Evolutionary conservation across 2,113 vertebrate genomes (phyloP).

Genomic region (Podarcis raffonei): DNA sequence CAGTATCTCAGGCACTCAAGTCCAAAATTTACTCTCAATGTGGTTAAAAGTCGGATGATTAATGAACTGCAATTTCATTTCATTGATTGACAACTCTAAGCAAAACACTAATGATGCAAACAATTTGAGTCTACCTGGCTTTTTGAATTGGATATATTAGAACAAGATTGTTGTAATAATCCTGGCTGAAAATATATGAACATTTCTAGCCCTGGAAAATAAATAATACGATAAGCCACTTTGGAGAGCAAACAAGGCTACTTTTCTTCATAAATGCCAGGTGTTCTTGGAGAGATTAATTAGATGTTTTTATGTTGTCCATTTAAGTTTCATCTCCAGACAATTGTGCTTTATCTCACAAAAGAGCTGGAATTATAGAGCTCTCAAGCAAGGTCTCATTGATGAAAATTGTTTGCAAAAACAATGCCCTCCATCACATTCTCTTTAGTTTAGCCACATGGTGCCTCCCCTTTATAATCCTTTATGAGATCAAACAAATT

Average conservation of each 20-base stretch:
- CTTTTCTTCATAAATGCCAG: constrained; percentile 22
- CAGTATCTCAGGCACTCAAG: no score
- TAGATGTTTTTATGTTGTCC: constrained; percentile 24
- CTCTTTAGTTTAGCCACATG: not conserved
- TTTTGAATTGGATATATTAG: not conserved
- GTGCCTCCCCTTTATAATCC: no score
- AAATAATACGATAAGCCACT: not conserved
- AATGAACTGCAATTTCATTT: not conserved
- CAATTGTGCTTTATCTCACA: constrained; percentile 16
- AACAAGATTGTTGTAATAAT: not conserved
- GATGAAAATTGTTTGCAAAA: constrained; percentile 9
- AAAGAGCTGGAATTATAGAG: constrained; percentile 8
- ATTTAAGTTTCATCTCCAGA: constrained; percentile 25
- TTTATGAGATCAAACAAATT: not conserved
- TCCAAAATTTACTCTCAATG: not conserved
- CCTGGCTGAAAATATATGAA: constrained; percentile 1
- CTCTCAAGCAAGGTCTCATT: constrained; percentile 9
- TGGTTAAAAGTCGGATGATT: not conserved
- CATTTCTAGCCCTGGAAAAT: not conserved
- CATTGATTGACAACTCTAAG: not conserved
- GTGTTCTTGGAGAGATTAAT: constrained; percentile 17
- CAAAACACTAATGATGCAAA: not conserved
- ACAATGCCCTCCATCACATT: not conserved
- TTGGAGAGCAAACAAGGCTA: not conserved
- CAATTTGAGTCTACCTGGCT: not conserved